phyloP scores from a whole-genome alignment of 1,140 invertebrate species.

The Euwallacea similis region DNA sequence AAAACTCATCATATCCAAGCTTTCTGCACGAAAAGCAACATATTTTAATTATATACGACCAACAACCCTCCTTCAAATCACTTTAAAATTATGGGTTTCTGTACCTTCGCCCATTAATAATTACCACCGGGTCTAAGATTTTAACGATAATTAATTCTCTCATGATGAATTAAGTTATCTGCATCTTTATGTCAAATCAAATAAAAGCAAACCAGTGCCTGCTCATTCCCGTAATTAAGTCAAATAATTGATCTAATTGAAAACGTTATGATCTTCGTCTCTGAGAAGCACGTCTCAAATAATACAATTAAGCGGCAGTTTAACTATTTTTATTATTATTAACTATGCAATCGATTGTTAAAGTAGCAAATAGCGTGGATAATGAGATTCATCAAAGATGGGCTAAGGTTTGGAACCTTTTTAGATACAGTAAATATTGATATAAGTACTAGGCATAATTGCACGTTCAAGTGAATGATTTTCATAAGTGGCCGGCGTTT shows the following conservation, averaged over 20 bases:
- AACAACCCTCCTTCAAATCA: background rate
- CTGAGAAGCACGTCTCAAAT: background rate
- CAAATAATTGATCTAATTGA: constrained; percentile 1
- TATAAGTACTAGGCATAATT: no score
- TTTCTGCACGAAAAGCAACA: no score
- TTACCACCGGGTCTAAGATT: background rate
- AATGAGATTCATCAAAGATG: no score
- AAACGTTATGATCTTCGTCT: background rate
- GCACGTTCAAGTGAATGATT: no score
- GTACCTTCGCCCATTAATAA: background rate
- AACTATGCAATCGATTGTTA: no score
- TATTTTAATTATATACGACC: background rate
- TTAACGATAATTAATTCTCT: constrained; percentile 1
- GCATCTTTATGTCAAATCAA: constrained; percentile 7
- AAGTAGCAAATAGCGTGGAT: no score
- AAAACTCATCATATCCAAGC: no score
- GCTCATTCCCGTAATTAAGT: background rate
- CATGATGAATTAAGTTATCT: background rate
- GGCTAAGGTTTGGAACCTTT: no score
- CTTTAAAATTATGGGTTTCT: background rate
- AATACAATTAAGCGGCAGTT: background rate
- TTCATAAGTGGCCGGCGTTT: no score
- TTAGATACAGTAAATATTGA: no score
- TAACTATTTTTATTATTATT: no score
- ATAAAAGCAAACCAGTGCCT: constrained; percentile 1